phyloP scores from a whole-genome alignment of 2,888 invertebrate species.

The Phaonia tiefii region DNA sequence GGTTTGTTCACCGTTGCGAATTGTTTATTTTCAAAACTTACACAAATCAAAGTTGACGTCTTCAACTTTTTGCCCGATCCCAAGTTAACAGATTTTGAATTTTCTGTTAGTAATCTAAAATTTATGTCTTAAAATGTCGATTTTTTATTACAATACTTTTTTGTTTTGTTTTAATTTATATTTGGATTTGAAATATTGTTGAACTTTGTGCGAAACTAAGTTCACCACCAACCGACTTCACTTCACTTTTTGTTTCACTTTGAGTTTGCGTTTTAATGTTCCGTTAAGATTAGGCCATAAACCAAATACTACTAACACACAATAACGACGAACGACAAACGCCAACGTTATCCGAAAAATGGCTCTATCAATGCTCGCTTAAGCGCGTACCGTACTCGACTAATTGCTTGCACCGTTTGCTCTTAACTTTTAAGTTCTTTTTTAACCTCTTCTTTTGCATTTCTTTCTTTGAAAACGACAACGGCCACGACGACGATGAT shows the following conservation, averaged over 20 bases:
- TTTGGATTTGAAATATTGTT: not conserved
- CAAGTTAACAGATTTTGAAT: no score
- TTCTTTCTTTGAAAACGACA: constrained; percentile 17
- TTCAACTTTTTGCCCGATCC: no score
- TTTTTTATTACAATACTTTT: no score
- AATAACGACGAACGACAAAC: not conserved
- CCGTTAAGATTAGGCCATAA: no score
- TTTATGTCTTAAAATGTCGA: no score
- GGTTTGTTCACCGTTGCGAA: no score
- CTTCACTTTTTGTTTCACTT: constrained; percentile 39
- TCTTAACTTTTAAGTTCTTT: constrained; percentile 73
- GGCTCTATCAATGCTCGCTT: constrained; percentile 71
- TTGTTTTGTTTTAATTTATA: constrained; percentile 5
- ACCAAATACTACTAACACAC: constrained; percentile 8
- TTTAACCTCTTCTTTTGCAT: constrained; percentile 30
- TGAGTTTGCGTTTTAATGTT: not conserved
- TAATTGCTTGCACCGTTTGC: constrained; percentile 70
- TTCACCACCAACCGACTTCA: no score
- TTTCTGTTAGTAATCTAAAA: no score
- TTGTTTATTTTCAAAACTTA: no score
- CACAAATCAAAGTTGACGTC: no score
- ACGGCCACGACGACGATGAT: not conserved
- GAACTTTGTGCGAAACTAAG: no score
- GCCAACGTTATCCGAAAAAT: constrained; percentile 16
- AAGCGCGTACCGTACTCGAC: constrained; percentile 76